Evolutionary conservation across 2,113 vertebrate genomes (phyloP), one percentile per base, ranked within the genome.

Genomic region (Tringa solitaria): DNA sequence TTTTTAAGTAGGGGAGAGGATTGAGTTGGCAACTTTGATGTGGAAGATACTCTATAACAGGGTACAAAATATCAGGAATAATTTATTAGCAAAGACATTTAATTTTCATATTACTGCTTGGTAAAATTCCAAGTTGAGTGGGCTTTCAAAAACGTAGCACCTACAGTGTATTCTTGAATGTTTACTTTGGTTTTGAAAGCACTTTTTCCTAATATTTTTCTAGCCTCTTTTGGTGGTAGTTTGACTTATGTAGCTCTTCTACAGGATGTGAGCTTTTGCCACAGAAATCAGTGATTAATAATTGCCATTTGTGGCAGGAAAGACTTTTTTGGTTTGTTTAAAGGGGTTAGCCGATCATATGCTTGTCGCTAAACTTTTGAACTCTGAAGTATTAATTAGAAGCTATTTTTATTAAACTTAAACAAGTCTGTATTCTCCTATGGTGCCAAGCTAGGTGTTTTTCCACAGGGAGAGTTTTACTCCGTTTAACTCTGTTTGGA

Each of bases 381-480:
- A 97, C 95, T 97, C 90, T 87, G 79, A 90, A 96, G 91, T 97
- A 96, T 90, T 96, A 94, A 95, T 96, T 97, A 98, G 97, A 97
- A 97, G 92, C 95, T 98, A 97, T 97, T 98, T 98, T 98, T 98
- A 97, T 96, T 95, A 97, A 96, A 94, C 90, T 81, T 51, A 53
- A 92, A 84, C 27, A 48, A 95, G 95, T 92, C 96, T 97, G 95
- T 97, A 93, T 98, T 98, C 97, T 98, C 97, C 98, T 97, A 95
- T 74, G 90, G 97, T 98, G 98, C 98, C 98, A 98, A 98, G 84
- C 95, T 94, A 83, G 86, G 18, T 87, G 90, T 95, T 97, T 90
- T 83, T 95, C 93, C 96, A 86, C 69, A 39, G 95, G 91, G 96
- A 92, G 91, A 93, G 86, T 96, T 96, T 91, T 72, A 22, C 78